Evolutionary conservation across 2,888 invertebrate genomes (phyloP), one percentile per base, ranked within the genome.

Genomic region (Drosophila sordidula): DNA sequence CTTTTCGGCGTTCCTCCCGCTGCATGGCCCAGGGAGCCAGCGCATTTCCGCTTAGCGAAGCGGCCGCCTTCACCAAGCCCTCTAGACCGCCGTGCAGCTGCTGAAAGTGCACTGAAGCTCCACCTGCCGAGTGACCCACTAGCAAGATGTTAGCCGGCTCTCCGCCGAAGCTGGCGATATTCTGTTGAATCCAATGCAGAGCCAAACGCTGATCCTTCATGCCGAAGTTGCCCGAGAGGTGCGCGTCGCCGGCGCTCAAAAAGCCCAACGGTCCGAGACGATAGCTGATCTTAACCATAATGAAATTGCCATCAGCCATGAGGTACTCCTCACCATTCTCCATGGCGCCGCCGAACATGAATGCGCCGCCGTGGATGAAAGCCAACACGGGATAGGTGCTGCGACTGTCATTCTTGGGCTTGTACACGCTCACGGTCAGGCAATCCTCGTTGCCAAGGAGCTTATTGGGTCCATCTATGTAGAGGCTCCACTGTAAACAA

Each of bases 231-330:
- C 80, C 85, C 0, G 96, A 94, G 0, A 95, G 93, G 0, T 93
- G 87, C 0, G 94, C 93, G 76, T 96, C 96, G 34, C 95, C 96
- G 0, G 96, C 95, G 86, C 95, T 96, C 0, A 96, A 92, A 90
- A 97, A 96, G 49, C 96, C 96, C 59, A 96, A 86, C 0, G 95
- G 94, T 45, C 96, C 96, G n/a, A 96, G 81, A 46, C 96, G 93
- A 84, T 96, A 96, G 90, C 95, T 96, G 0, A 96, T 81, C 9
- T 94, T 95, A 0, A 96, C 95, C 0, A 95, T 92, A 2, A 96
- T 94, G 14, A 95, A 92, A 71, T 96, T 94, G 51, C 93, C 91
- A 4, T 49, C 55, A 64, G 95, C 94, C 94, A 96, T 94, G 0
- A 96, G 75, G 70, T 93, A 93, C 11, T 93, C 91, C 0, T 95